Base-by-base conservation (phyloP, 2,113 vertebrate genomes). In the Dissostichus mawsoni region DNA sequence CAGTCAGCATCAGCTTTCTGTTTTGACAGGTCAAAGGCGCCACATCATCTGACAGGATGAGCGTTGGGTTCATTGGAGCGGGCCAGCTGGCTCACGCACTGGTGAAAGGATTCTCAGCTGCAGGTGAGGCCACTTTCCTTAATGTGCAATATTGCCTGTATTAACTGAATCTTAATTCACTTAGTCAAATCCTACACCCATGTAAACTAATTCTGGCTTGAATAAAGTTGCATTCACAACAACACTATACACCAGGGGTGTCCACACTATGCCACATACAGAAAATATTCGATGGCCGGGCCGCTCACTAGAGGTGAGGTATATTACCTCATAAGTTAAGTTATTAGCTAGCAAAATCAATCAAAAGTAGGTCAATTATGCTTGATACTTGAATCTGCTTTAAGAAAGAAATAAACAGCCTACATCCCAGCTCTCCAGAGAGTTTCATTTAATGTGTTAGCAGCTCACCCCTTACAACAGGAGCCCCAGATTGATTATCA, bases 31-130 rank as follows among this genome's bases (percentile, higher is more conserved):
- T 45, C 57, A 69, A 14, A 87, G 76, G 48, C 44, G 69, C 69
- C 76, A 79, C 83, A 78, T 80, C 80, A 76, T 76, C 74, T 51
- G 52, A 56, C 82, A 90, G 33, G 72, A 98, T 98, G 97, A 98
- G 97, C 16, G 97, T 98, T 64, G 97, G 97, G 1, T 97, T 98
- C 85, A 97, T 98, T 47, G 97, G 97, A 29, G 96, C 97, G 0
- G 97, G 97, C 76, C 97, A 98, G 94, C 92, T 98, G 76, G 96
- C 97, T 84, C 96, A 97, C 36, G 96, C 97, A 9, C 90, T 98
- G 81, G 96, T 96, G 25, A 94, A 95, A 83, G 97, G 96, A 20
- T 97, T 98, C 92, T 95, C 96, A 0, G 93, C 95, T 33, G 97
- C 97, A 94, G 97, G 97, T 98, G 81, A 86, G 82, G 3, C 14